Percentiles rank a stretch among this genome's conserved stretches.
phyloP scores from a whole-genome alignment of 2,797 vertebrate genomes.

The Paramormyrops hopkinsi region DNA sequence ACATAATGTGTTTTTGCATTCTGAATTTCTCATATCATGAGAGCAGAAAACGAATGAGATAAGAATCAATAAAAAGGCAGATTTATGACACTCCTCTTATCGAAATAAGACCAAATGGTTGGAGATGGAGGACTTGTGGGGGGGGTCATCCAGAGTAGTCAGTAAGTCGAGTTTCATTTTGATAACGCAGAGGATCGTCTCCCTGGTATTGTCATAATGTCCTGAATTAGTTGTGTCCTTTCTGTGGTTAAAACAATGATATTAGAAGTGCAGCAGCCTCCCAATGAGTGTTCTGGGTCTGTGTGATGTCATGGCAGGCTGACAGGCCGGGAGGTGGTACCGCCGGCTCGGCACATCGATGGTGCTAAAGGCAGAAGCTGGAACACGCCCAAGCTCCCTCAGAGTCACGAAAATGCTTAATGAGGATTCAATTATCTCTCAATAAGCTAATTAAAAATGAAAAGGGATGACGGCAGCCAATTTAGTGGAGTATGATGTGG shows the following conservation, averaged over 20 bases:
- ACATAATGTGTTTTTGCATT: constrained; percentile 26
- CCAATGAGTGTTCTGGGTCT: background rate
- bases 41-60: constrained; percentile 6
- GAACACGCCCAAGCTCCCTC: background rate
- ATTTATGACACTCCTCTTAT: constrained; percentile 25
- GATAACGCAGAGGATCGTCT: background rate
- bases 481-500: background rate
- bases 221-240: background rate
- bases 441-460: constrained; percentile 13
- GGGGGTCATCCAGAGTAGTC: background rate
- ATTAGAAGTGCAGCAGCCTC: background rate
- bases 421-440: constrained; percentile 7
- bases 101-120: constrained; percentile 18
- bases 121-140: background rate
- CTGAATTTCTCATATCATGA: constrained; percentile 14
- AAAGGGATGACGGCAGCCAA: background rate
- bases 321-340: background rate
- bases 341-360: no score
- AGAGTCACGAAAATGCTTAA: background rate
- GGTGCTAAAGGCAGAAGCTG: background rate
- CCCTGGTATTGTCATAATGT: background rate
- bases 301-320: background rate
- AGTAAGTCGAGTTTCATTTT: background rate
- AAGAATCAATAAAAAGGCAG: constrained; percentile 23
- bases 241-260: background rate